Evolutionary conservation across 2,888 invertebrate genomes (phyloP).

Genomic region (Folsomia manolachei): DNA sequence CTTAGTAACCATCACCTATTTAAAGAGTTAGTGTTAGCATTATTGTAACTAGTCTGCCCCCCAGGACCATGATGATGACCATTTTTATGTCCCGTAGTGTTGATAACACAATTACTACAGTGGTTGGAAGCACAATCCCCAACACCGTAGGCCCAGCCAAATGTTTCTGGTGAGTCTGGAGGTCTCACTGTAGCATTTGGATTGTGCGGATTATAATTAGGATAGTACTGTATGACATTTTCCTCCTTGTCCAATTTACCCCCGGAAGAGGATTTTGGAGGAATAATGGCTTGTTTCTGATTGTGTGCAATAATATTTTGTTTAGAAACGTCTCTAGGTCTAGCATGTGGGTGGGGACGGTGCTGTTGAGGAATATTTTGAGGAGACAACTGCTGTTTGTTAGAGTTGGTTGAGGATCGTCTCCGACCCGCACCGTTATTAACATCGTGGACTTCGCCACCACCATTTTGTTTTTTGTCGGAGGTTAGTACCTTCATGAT

Average conservation of each 20-base stretch:
- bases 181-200: conserved; percentile 33
- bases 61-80: too few species aligned
- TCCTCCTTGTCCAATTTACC: background rate
- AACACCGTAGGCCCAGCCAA: conserved; percentile 43
- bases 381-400: conserved; percentile 16
- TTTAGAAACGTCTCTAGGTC: conserved; percentile 17
- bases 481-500: conserved; percentile 50
- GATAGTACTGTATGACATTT: conserved; percentile 28
- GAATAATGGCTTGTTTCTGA: background rate
- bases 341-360: conserved; percentile 8
- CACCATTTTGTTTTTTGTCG: conserved; percentile 24
- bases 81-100: conserved; percentile 2
- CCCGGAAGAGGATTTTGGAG: background rate
- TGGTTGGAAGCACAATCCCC: conserved; percentile 34
- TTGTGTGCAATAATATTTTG: conserved; percentile 18
- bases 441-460: conserved; percentile 19
- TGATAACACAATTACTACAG: conserved; percentile 27
- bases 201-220: conserved; percentile 37
- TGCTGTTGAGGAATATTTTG: conserved; percentile 29
- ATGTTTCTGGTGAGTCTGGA: conserved; percentile 33
- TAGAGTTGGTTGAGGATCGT: conserved; percentile 19
- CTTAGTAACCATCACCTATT: conserved; percentile 37
- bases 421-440: conserved; percentile 9
- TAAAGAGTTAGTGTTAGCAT: conserved; percentile 32
- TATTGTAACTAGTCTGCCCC: conserved; percentile 13